Base-by-base conservation (phyloP, 2,113 vertebrate species). In the Danionella cerebrum region DNA sequence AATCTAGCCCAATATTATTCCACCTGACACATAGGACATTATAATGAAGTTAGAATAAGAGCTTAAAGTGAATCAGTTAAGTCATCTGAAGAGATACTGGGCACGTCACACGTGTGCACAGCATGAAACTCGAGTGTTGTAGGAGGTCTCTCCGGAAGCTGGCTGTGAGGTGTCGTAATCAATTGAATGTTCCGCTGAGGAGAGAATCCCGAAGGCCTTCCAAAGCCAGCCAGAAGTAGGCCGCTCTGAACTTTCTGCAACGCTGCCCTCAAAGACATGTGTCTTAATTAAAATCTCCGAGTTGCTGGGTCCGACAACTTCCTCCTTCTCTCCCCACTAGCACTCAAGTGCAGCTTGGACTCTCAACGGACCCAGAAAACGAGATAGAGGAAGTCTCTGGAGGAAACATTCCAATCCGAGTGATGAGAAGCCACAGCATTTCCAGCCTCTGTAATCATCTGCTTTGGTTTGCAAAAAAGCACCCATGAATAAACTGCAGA, bases 241-340 rank as follows among this genome's bases (percentile, higher is more conserved):
- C 60, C 53, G 38, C 57, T n/a, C 12, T 65, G 42, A 74, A 65
- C 60, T 59, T 62, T 74, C 60, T 60, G 36, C 67, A 38, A 57
- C 12, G 47, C 52, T 74, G 57, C 59, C 60, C 72, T 50, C 52
- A 25, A 60, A 74, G 67, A 70, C 22, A 54, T 60, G 45, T 52
- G 38, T 66, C 67, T 74, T 74, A 74, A 74, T 74, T 74, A 74
- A 74, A 74, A 50, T n/a, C 27, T 6, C 14, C 19, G 11, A 65
- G 48, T 69, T 62, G 54, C 22, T 27, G 41, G 66, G 66, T 48
- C 42, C 18, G 33, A 50, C 52, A 69, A 55, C 72, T 74, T 62
- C 58, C 59, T 69, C 45, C 27, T 41, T 21, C 35, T 47, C 24
- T 22, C 51, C 42, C 50, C 39, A 22, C 42, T 55, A 52, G 13